Evolutionary conservation across 1,140 invertebrate genomes (phyloP), one percentile per base, ranked within the genome.

Genomic region (Drosophila oshimai): DNA sequence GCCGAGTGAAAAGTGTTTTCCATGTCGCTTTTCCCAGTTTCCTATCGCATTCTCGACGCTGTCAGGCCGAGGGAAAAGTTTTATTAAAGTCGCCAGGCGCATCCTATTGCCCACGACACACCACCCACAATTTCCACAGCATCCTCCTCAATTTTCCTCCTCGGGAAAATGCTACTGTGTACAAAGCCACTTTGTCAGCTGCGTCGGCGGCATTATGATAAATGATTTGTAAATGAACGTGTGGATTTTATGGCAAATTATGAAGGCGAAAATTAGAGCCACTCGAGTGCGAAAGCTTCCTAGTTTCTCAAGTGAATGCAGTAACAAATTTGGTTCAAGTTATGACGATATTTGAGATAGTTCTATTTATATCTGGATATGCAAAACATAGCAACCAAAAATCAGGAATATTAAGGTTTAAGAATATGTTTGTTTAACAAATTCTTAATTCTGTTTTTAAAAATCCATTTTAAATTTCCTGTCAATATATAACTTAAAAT

Each of bases 181-280:
- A 44, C 22, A 13, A 53, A 72, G 34, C 42, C 55, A 64, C 57
- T 61, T 73, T 73, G 69, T 73, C 69, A 64, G 55, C 29, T 42
- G 36, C 24, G 29, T 54, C 37, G 55, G 46, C 26, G 39, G 20
- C 42, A 57, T 47, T 71, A 39, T 71, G 54, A 71, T 71, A 71
- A 71, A 71, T 71, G 67, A 71, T 71, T 71, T 71, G 67, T 50
- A 71, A 71, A 71, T 61, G 37, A 71, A 71, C 24, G 54, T 71
- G 45, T 71, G 68, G 54, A 60, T 61, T 71, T 60, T 46, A 28
- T 71, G 37, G 67, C 37, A 71, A 71, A 60, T 71, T 60, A 45
- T 28, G 26, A 49, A 26, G 26, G 58, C 13, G 29, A 50, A 41
- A 50, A 65, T 65, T 20, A 65, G 33, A 33, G 61, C 7, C 24